These are phyloP conservation scores for Pipa parva DNA, from an alignment of 2,113 vertebrate genomes.

Conservation along the genomic window DNA sequence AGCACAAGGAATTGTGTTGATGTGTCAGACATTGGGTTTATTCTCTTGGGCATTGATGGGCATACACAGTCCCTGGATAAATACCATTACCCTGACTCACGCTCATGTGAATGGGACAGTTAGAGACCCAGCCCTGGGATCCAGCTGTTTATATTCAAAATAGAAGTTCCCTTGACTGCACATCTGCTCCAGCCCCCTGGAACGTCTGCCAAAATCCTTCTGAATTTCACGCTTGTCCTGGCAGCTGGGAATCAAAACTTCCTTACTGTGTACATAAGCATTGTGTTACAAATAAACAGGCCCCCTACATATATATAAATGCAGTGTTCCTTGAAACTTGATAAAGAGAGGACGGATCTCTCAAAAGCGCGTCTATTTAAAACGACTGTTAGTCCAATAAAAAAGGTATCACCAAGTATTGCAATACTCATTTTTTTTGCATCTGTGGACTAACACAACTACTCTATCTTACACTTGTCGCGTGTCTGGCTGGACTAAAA, in stretches of 20 bases:
- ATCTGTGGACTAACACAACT: no score
- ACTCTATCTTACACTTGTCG: no score
- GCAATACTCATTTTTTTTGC: no score
- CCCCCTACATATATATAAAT: no score
- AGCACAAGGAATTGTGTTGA: slow-evolving; percentile 10
- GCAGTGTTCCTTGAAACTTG: no score
- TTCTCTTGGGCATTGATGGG: slow-evolving; percentile 20
- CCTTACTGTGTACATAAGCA: slow-evolving; percentile 7
- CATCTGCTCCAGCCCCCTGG: slow-evolving; percentile 27
- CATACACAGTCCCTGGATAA: slow-evolving; percentile 12
- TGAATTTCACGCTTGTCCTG: slow-evolving; percentile 27
- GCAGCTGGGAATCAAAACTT: slow-evolving; percentile 22
- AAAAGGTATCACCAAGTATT: no score
- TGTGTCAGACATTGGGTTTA: slow-evolving; percentile 6
- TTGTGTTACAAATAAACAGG: neutral
- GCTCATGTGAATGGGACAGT: slow-evolving; percentile 32
- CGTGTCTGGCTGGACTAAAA: no score
- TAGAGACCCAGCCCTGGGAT: slow-evolving; percentile 21
- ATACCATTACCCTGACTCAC: slow-evolving; percentile 34
- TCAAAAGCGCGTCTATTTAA: no score
- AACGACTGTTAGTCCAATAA: no score
- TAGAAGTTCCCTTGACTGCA: slow-evolving; percentile 12
- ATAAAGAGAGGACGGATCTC: no score
- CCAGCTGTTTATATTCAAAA: slow-evolving; percentile 36
- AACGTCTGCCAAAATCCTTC: slow-evolving; percentile 24